Evolutionary conservation across 2,888 invertebrate species (phyloP), one percentile per base, ranked within the genome.

Genomic region (Eupithecia abbreviata): DNA sequence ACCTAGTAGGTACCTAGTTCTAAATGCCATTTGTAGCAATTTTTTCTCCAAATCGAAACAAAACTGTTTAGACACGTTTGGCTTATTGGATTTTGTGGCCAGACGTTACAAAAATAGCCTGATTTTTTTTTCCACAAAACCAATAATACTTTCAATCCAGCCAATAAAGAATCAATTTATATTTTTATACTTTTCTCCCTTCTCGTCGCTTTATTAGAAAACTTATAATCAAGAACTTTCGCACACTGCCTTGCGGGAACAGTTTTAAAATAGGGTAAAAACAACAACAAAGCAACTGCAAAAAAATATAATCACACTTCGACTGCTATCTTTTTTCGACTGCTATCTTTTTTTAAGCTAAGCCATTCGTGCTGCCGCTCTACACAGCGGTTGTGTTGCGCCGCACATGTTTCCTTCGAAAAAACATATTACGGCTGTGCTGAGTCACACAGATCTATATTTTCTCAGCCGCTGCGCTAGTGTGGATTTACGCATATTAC

Each of bases 91-190:
- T 6, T 58, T 51, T 58, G 18, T 10, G 18, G 58, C 58, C 58
- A 58, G 58, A 58, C 58, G 18, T 58, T 58, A 58, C 58, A 58
- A 58, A 58, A 18, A 58, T 18, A 18, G 18, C 6, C 6, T 58
- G 18, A 18, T 58, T 58, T 30, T 18, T 3, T 9, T 58, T 58
- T 58, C 55, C 55, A 58, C 18, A 58, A 58, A 10, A 58, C 58
- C 18, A 18, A 58, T 18, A 18, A 58, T 18, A 58, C 58, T 58
- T 58, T 58, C 18, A 58, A 18, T 58, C 58, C 9, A 58, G 10
- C 18, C 58, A 58, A 18, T 58, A 58, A 58, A 58, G 58, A 66
- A 41, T 42, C 13, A 66, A 66, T 66, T 67, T 45, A 67, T 67
- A 45, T 67, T 43, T 67, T n/a, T 3, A 65, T 15, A 41, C 41